phyloP scores from a whole-genome alignment of 2,797 vertebrate species.

The Ctenosaura bakeri region DNA sequence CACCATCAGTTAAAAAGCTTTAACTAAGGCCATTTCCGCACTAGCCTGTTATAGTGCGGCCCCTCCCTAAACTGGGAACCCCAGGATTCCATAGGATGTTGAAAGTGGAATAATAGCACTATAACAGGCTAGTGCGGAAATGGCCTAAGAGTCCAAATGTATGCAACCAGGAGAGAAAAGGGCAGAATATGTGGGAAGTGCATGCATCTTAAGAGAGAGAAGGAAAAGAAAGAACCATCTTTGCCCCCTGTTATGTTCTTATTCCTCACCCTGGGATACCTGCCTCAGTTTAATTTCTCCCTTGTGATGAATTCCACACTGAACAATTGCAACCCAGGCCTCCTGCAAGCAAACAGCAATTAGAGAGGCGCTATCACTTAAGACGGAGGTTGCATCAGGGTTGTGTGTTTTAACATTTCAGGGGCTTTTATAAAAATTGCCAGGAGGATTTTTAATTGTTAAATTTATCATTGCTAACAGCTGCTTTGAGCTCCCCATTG shows the following conservation, averaged over 20 bases:
- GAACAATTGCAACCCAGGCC: conserved; percentile 58
- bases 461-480: too few relatives aligned
- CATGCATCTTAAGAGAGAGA: too few relatives aligned
- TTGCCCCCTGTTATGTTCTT: conserved; percentile 24
- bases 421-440: not conserved
- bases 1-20: too few relatives aligned
- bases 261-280: conserved; percentile 55
- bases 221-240: conserved; percentile 49
- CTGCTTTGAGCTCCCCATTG: not conserved
- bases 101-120: too few relatives aligned
- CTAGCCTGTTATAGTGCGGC: too few relatives aligned
- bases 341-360: conserved; percentile 53
- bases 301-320: conserved; percentile 52
- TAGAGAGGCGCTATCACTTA: not conserved
- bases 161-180: too few relatives aligned
- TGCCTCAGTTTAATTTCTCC: conserved; percentile 60
- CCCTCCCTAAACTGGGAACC: too few relatives aligned
- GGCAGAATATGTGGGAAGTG: too few relatives aligned
- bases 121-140: too few relatives aligned
- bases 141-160: too few relatives aligned
- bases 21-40: too few relatives aligned
- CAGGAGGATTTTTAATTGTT: not conserved
- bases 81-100: too few relatives aligned
- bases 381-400: not conserved
- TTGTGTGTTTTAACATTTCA: not conserved